Conservation (phyloP, 1,140 invertebrate genomes). For the Lepidurus couesii region DNA sequence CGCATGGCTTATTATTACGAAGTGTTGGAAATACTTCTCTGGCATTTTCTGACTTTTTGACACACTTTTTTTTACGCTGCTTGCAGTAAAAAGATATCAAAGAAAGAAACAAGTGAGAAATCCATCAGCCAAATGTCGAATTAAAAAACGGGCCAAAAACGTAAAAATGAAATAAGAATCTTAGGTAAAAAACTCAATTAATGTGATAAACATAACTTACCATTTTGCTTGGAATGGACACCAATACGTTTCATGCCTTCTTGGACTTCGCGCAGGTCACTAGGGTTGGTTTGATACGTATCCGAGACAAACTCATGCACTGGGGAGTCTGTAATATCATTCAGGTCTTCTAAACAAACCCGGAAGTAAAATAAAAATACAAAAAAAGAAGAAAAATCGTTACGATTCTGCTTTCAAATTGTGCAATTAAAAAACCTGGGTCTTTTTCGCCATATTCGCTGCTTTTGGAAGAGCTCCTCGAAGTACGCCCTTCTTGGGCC, state of each 20-base stretch:
- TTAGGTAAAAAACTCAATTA: conserved; percentile 23
- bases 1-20: conserved; percentile 9
- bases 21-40: conserved; percentile 22
- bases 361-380: not conserved
- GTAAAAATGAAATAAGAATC: conserved; percentile 25
- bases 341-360: conserved; percentile 23
- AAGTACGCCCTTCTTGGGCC: conserved; percentile 49
- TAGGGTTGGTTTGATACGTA: conserved; percentile 53
- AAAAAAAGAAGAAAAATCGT: not conserved
- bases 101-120: conserved; percentile 28
- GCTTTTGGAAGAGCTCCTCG: conserved; percentile 33
- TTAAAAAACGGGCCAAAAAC: conserved; percentile 25
- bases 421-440: conserved; percentile 25
- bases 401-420: not conserved
- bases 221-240: conserved; percentile 43
- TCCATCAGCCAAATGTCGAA: conserved; percentile 23
- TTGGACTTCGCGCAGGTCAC: conserved; percentile 60
- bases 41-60: not conserved
- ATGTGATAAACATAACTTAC: conserved; percentile 7
- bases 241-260: conserved; percentile 62
- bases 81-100: conserved; percentile 31
- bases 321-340: conserved; percentile 30
- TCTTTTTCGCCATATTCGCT: conserved; percentile 38
- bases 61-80: conserved; percentile 3
- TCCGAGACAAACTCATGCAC: conserved; percentile 61